Percentiles rank a stretch among this genome's conserved stretches.
Conservation (phyloP, 2,888 invertebrate genomes). For the Diaperis boleti region DNA sequence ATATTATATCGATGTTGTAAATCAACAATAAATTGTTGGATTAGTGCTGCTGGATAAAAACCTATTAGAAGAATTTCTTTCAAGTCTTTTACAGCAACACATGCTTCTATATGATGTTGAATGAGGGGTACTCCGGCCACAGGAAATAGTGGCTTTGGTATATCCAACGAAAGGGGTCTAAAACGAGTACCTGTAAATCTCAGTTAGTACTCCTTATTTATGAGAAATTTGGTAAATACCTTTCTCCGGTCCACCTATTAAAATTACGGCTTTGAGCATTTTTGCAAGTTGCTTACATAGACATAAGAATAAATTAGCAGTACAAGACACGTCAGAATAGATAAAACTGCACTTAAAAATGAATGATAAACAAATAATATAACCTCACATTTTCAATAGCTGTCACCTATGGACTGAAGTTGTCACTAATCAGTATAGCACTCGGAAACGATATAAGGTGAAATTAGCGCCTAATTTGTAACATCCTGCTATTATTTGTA, state of each 20-base stretch:
- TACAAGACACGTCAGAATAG: conserved; percentile 17
- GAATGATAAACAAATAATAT: background rate
- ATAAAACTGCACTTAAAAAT: background rate
- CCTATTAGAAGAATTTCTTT: conserved; percentile 95
- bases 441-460: no score
- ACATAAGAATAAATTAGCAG: background rate
- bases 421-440: no score
- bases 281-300: background rate
- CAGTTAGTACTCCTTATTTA: background rate
- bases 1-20: conserved; percentile 87
- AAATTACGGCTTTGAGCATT: conserved; percentile 88
- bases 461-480: no score
- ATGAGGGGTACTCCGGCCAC: conserved; percentile 96
- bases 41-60: conserved; percentile 87
- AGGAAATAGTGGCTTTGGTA: conserved; percentile 98
- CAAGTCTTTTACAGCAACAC: conserved; percentile 80
- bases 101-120: conserved; percentile 97
- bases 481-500: no score
- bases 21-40: conserved; percentile 87
- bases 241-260: conserved; percentile 95
- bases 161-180: conserved; percentile 94
- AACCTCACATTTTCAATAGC: background rate
- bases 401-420: no score
- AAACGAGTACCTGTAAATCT: conserved; percentile 88
- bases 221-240: no score